Percentiles rank a stretch among this genome's conserved stretches.
Conservation (phyloP, 2,888 invertebrate genomes). For the Habroteleia sp. region DNA sequence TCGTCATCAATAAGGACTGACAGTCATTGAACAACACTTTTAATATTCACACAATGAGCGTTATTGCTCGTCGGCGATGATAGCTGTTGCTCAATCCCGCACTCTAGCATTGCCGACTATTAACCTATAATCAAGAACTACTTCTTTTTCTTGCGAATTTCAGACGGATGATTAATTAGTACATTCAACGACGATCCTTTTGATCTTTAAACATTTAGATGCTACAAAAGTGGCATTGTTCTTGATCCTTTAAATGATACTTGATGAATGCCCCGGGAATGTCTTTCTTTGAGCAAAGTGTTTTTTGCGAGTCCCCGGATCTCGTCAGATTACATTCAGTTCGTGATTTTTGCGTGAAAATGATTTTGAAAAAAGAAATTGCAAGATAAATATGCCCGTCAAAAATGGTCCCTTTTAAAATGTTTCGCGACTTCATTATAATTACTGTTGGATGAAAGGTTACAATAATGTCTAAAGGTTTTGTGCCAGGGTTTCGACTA, state of each 20-base stretch:
- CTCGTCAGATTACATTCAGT: conserved; percentile 10
- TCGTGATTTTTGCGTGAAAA: conserved; percentile 20
- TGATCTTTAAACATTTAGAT: conserved; percentile 43
- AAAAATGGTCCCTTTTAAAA: conserved; percentile 15
- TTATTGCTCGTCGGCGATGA: conserved; percentile 56
- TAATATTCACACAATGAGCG: conserved; percentile 57
- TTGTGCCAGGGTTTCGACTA: neutral
- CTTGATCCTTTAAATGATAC: conserved; percentile 45
- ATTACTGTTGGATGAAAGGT: conserved; percentile 18
- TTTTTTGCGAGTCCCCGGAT: conserved; percentile 27
- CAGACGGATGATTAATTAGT: conserved; percentile 56
- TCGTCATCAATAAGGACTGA: conserved; percentile 40
- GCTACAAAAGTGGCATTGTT: conserved; percentile 41
- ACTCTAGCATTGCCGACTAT: conserved; percentile 24
- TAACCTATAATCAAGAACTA: conserved; percentile 63
- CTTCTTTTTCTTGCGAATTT: conserved; percentile 54
- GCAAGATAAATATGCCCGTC: neutral
- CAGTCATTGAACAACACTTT: conserved; percentile 30
- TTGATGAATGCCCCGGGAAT: conserved; percentile 24
- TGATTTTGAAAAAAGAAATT: conserved; percentile 1
- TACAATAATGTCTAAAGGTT: conserved; percentile 29
- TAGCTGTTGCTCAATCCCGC: conserved; percentile 52
- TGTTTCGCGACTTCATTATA: conserved; percentile 5
- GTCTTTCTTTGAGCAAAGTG: conserved; percentile 5
- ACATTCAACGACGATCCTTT: conserved; percentile 46